Conservation (phyloP, 1,140 invertebrate species). For the Lepidurus arcticus region DNA sequence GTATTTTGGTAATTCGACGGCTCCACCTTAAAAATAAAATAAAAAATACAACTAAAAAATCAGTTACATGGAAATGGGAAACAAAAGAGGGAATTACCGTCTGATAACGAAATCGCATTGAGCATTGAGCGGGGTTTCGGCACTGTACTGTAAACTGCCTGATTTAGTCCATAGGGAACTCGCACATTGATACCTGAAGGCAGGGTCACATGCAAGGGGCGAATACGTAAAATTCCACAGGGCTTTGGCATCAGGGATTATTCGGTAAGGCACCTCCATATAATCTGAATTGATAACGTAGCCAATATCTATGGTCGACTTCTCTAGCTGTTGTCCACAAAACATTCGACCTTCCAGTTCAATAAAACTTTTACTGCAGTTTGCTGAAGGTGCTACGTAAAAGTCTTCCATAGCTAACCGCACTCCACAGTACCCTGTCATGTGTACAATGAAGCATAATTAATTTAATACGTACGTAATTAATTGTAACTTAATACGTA, state of each 20-base stretch:
- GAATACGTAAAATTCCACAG: neutral
- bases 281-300: neutral
- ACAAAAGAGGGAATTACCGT: neutral
- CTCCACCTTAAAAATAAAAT: slow-evolving; percentile 25
- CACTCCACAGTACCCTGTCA: slow-evolving; percentile 21
- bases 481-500: too few relatives aligned
- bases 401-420: slow-evolving; percentile 1
- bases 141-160: neutral
- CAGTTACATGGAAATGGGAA: neutral
- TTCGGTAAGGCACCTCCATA: neutral
- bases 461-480: too few relatives aligned
- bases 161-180: neutral
- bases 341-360: slow-evolving; percentile 19
- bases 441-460: neutral
- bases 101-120: neutral
- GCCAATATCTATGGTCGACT: neutral
- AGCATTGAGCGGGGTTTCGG: neutral
- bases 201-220: neutral
- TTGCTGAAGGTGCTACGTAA: slow-evolving; percentile 24
- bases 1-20: neutral
- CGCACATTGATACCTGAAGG: neutral
- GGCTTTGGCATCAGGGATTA: slow-evolving; percentile 1
- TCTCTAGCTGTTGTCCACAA: slow-evolving; percentile 30
- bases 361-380: slow-evolving; percentile 26
- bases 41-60: neutral